Evolutionary conservation across 2,113 vertebrate species (phyloP).

Genomic region (Globicephala melas): DNA sequence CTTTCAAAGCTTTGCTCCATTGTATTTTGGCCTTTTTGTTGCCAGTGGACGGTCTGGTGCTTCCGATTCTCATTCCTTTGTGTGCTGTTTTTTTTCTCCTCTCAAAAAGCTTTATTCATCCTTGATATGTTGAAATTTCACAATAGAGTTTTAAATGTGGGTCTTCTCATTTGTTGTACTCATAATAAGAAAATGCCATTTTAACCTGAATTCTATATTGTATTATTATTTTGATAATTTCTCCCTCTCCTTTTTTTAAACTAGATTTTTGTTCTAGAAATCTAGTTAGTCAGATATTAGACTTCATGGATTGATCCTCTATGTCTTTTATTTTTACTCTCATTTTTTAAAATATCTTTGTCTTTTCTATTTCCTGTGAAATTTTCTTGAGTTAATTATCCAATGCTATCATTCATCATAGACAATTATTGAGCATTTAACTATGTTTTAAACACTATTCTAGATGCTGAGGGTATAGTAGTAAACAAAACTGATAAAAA

Average conservation of each 20-base stretch:
- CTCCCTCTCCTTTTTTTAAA: background rate
- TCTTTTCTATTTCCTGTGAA: background rate
- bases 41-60: background rate
- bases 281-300: background rate
- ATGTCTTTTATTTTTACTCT: background rate
- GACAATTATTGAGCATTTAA: background rate
- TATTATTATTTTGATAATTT: background rate
- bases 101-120: background rate
- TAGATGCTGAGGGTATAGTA: background rate
- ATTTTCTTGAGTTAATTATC: background rate
- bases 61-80: background rate
- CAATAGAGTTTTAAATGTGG: background rate
- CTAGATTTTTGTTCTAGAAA: constrained; percentile 18
- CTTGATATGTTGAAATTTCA: background rate
- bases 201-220: background rate
- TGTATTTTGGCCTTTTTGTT: background rate
- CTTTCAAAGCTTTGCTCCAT: background rate
- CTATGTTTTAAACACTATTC: background rate
- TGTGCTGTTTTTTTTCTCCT: background rate
- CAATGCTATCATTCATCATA: background rate
- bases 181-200: background rate
- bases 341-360: background rate
- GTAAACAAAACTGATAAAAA: background rate
- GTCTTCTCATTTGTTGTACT: constrained; percentile 1
- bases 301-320: background rate